Evolutionary conservation across 2,113 vertebrate species (phyloP), one percentile per base, ranked within the genome.

Genomic region (Pseudolaguvia tuberculata): DNA sequence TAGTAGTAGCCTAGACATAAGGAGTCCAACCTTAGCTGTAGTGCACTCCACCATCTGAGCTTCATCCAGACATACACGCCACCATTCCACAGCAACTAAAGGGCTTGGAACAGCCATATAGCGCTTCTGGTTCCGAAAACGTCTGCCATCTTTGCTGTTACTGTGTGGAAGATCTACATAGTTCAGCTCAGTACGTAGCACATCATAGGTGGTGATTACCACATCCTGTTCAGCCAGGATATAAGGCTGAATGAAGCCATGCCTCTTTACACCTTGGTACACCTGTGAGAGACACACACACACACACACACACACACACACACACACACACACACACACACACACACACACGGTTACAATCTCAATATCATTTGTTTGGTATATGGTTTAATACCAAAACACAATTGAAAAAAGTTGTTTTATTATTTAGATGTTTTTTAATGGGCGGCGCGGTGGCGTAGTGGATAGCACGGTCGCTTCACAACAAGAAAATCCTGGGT

Each of bases 21-120:
- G 25, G 12, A 58, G n/a, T 58, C 85, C 78, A n/a, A 94, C 97
- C 91, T 97, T 99, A 0, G 97, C 95, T 45, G 96, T 92, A 55
- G 96, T 94, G 79, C 96, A 98, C 70, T 99, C 97, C 31, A 99
- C 95, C 96, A 99, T 99, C 83, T 99, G 96, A 20, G 97, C 97
- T 86, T 99, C 96, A 70, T 99, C 97, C 47, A 98, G 90, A 84
- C 96, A 99, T 84, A 99, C 92, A 72, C 96, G 90, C 97, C 97
- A 99, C 97, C 97, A 99, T 82, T 99, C 95, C 83, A 99, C 96
- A 0, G 97, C 96, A 20, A 99, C 95, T 50, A 99, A 84, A 0
- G 97, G 97, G 79, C 97, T 99, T 17, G 97, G 96, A 27, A 99
- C 87, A n/a, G 97, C 97, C 97, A 99, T 99, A 80, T 99, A 99